Percentiles rank a stretch among this genome's conserved stretches.
These are phyloP conservation scores for Chaenogobius annularis DNA, from an alignment of 2,113 vertebrate species.

Conservation along the genomic window DNA sequence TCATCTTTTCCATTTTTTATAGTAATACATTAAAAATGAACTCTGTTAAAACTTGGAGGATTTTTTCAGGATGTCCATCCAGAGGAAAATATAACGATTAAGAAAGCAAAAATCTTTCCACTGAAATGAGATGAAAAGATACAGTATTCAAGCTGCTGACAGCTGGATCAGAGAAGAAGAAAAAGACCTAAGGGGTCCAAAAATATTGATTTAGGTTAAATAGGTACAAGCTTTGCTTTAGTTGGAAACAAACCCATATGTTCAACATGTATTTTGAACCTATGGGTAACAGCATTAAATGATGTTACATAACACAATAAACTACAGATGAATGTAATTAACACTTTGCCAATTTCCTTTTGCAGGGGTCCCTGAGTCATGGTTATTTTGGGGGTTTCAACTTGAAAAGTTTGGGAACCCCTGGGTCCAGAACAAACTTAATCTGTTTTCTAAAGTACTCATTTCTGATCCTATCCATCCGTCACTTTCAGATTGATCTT, in stretches of 20 bases:
- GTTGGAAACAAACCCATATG: too few relatives aligned
- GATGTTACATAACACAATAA: too few relatives aligned
- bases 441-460: neutral
- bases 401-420: too few relatives aligned
- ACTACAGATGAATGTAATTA: too few relatives aligned
- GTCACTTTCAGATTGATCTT: neutral
- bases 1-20: neutral
- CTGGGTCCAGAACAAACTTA: too few relatives aligned
- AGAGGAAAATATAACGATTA: constrained; percentile 11
- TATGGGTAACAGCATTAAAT: too few relatives aligned
- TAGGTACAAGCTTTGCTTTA: neutral
- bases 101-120: constrained; percentile 7
- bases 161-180: constrained; percentile 23
- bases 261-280: neutral
- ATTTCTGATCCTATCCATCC: neutral
- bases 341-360: too few relatives aligned
- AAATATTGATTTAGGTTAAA: constrained; percentile 24
- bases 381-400: too few relatives aligned
- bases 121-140: constrained; percentile 10
- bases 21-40: neutral
- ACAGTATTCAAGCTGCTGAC: constrained; percentile 12
- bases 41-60: neutral
- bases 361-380: too few relatives aligned
- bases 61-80: constrained; percentile 10
- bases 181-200: neutral